Percentiles rank a stretch among this genome's conserved stretches.
phyloP scores from a whole-genome alignment of 2,888 invertebrate species.

The Epirrita christyi region DNA sequence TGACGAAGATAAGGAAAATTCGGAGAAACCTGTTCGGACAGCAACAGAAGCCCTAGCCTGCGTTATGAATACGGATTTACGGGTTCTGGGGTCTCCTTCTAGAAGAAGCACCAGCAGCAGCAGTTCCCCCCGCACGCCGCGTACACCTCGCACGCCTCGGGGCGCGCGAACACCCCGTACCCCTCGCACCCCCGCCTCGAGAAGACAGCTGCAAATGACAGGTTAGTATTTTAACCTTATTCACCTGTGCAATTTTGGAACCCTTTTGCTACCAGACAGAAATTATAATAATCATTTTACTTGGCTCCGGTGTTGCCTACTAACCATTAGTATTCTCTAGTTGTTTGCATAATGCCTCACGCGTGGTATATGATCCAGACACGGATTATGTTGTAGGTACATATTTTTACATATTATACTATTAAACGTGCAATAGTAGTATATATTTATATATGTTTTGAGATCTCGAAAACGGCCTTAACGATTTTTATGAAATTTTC shows the following conservation, averaged over 20 bases:
- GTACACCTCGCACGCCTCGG: conserved; percentile 67
- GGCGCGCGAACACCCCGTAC: conserved; percentile 72
- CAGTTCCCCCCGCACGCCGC: conserved; percentile 68
- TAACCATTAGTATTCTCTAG: conserved; percentile 46
- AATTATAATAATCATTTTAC: conserved; percentile 39
- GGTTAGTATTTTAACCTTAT: conserved; percentile 54
- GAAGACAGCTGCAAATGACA: conserved; percentile 83
- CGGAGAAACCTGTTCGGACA: conserved; percentile 63
- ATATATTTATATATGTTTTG: too few relatives aligned
- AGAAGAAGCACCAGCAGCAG: conserved; percentile 58
- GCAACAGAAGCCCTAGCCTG: conserved; percentile 72
- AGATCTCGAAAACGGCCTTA: too few relatives aligned
- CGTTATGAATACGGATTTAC: conserved; percentile 72
- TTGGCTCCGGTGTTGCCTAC: conserved; percentile 33
- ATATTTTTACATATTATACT: conserved; percentile 23
- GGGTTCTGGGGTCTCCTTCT: conserved; percentile 72
- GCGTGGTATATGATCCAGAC: conserved; percentile 23
- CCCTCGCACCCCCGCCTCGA: conserved; percentile 76
- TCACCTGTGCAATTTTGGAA: conserved; percentile 34
- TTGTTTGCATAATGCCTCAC: conserved; percentile 48
- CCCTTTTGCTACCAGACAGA: conserved; percentile 36
- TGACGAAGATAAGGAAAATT: conserved; percentile 71
- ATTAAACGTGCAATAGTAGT: too few relatives aligned
- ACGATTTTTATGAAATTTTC: too few relatives aligned
- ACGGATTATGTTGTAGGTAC: conserved; percentile 1